Conservation (phyloP, 1,140 invertebrate genomes). For the Amyelois transitella region DNA sequence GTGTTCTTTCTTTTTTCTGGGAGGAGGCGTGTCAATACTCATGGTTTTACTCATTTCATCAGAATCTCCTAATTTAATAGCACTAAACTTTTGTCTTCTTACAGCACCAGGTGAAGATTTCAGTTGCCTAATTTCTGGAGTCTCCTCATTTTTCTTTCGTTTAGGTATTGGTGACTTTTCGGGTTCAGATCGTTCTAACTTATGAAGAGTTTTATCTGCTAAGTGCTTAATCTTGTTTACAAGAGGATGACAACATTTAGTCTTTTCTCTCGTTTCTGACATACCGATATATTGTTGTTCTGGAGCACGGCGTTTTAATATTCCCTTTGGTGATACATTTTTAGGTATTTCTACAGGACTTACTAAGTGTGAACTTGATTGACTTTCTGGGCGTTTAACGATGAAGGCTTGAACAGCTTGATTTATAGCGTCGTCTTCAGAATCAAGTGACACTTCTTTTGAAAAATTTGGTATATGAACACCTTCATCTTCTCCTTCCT, state of each 20-base stretch:
- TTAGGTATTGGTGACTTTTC: conserved; percentile 68
- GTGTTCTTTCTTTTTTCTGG: conserved; percentile 74
- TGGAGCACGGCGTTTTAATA: conserved; percentile 64
- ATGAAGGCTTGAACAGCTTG: conserved; percentile 25
- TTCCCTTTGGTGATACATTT: conserved; percentile 66
- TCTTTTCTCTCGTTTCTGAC: conserved; percentile 66
- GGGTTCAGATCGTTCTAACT: conserved; percentile 63
- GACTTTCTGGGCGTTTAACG: conserved; percentile 29
- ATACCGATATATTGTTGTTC: conserved; percentile 53
- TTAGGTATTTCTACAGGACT: conserved; percentile 46
- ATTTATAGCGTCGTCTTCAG: conserved; percentile 52
- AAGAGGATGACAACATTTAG: conserved; percentile 75
- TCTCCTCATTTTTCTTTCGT: conserved; percentile 55
- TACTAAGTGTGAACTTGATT: conserved; percentile 38
- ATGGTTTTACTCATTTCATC: conserved; percentile 68
- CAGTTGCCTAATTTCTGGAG: conserved; percentile 65
- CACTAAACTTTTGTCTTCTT: conserved; percentile 66
- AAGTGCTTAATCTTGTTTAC: conserved; percentile 78
- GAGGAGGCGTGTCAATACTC: conserved; percentile 46
- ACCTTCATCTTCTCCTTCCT: conserved; percentile 63
- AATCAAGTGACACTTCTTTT: conserved; percentile 71
- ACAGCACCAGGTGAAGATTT: conserved; percentile 67
- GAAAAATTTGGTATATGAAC: conserved; percentile 70
- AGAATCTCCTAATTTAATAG: conserved; percentile 60
- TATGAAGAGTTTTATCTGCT: conserved; percentile 76